phyloP scores from a whole-genome alignment of 2,113 vertebrate species.

The Eulemur rufifrons region DNA sequence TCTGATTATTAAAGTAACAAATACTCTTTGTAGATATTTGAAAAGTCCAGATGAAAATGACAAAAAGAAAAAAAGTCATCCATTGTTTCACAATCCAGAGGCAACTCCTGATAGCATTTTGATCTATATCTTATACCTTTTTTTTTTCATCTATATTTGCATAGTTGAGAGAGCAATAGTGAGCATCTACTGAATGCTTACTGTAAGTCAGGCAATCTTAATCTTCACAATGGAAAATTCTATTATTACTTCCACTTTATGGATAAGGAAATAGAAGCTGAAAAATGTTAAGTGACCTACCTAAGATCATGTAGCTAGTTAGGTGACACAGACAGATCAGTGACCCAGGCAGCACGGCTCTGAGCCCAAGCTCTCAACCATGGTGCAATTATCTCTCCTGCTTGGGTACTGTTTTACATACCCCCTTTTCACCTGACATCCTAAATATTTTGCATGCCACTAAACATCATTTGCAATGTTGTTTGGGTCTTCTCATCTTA shows the following conservation, averaged over 20 bases:
- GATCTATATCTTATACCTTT: neutral
- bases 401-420: neutral
- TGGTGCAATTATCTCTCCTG: rapidly evolving
- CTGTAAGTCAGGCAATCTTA: neutral
- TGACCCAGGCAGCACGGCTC: neutral
- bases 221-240: neutral
- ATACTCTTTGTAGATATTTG: neutral
- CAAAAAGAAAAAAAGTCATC: neutral
- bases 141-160: neutral
- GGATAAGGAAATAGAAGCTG: neutral
- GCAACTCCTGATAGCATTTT: neutral
- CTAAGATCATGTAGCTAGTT: neutral
- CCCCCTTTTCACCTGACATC: too few species aligned
- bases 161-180: neutral
- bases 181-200: neutral
- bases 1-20: neutral
- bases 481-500: neutral
- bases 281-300: neutral
- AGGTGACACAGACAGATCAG: neutral
- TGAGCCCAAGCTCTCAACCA: neutral
- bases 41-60: neutral
- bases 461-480: neutral
- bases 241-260: neutral
- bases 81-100: neutral
- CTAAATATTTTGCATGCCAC: neutral